These are phyloP conservation scores for Oncorhynchus masou DNA, from an alignment of 2,113 vertebrate genomes.

Conservation along the genomic window DNA sequence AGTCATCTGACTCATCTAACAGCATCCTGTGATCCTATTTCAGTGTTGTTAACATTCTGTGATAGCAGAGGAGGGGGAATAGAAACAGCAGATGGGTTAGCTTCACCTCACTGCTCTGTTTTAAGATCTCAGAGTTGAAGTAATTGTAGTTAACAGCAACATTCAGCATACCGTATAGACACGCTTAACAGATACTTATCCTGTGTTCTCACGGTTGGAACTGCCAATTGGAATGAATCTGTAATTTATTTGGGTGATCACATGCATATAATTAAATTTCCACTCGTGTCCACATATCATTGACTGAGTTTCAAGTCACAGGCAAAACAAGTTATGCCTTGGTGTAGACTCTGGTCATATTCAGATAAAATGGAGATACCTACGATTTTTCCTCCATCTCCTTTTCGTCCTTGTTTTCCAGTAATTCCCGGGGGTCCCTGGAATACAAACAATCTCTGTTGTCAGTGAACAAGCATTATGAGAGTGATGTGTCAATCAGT, in stretches of 20 bases:
- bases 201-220: no score
- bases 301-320: not conserved
- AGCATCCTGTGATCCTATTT: not conserved
- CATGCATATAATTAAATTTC: no score
- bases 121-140: no score
- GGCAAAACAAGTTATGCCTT: not conserved
- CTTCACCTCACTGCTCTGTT: not conserved
- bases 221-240: no score
- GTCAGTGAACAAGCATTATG: not conserved
- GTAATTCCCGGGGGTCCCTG: slow-evolving; percentile 68
- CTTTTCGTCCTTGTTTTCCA: slow-evolving; percentile 71
- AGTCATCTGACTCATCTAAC: not conserved
- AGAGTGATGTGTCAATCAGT: not conserved
- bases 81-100: not conserved
- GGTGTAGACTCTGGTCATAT: not conserved
- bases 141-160: no score
- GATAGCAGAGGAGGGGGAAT: not conserved
- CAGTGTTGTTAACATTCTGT: no score
- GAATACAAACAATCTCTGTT: slow-evolving; percentile 21
- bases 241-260: no score
- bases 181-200: no score
- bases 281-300: no score
- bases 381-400: slow-evolving; percentile 66
- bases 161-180: no score
- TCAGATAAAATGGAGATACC: slow-evolving; percentile 40